These are phyloP conservation scores for Anguilla obscura DNA, from an alignment of 2,797 vertebrate genomes.

Conservation along the genomic window DNA sequence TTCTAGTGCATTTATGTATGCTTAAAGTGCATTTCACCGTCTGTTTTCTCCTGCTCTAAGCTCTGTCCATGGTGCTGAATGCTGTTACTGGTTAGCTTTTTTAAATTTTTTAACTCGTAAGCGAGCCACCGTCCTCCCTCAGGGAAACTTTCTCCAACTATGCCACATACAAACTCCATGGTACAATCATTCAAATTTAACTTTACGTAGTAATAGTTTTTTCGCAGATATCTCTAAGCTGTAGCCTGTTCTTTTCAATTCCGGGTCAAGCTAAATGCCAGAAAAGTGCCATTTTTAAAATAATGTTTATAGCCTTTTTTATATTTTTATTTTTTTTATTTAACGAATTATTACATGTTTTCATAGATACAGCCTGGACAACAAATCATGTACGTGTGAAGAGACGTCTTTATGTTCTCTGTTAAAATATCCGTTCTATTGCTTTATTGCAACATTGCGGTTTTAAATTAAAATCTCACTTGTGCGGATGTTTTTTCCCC, in stretches of 20 bases:
- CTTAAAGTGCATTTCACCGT: not conserved
- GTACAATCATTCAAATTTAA: not conserved
- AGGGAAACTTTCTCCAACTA: constrained; percentile 29
- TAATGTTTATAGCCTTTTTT: not conserved
- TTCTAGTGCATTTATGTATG: not conserved
- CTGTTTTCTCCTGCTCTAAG: not conserved
- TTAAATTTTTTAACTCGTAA: too few relatives aligned
- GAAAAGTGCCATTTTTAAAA: not conserved
- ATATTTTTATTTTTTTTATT: not conserved
- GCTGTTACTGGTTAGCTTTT: constrained; percentile 36
- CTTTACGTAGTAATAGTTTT: not conserved
- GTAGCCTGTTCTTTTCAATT: not conserved
- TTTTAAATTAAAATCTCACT: not conserved
- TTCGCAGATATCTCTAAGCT: not conserved
- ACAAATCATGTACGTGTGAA: not conserved
- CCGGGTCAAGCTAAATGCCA: not conserved
- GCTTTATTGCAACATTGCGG: not conserved
- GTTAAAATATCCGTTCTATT: not conserved
- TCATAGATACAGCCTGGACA: not conserved
- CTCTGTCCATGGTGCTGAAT: constrained; percentile 51
- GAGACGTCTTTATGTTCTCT: not conserved
- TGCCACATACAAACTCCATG: not conserved
- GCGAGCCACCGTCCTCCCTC: not conserved
- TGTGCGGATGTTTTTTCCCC: not conserved
- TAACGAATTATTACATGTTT: not conserved